Conservation (phyloP, 2,797 vertebrate species). For the Hephaestus fuliginosus region DNA sequence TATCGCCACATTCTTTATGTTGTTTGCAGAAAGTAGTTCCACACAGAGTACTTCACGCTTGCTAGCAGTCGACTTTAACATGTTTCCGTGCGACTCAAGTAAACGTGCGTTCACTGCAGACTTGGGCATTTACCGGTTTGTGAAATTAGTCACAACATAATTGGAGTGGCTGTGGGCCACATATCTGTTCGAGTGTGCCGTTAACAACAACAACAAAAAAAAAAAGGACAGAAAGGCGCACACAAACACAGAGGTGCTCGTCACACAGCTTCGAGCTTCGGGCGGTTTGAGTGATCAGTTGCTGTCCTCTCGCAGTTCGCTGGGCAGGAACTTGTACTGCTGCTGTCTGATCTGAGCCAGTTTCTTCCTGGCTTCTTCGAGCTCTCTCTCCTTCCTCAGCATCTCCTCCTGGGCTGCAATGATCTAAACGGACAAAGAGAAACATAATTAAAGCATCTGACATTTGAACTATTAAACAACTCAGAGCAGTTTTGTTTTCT, state of each 20-base stretch:
- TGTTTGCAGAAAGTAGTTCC: conserved; percentile 57
- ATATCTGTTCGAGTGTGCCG: conserved; percentile 39
- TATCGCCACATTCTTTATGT: conserved; percentile 51
- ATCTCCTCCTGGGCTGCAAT: conserved; percentile 99
- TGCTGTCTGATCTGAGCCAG: conserved; percentile 98
- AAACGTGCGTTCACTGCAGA: conserved; percentile 47
- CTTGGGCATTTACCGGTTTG: conserved; percentile 25
- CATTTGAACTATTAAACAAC: neutral
- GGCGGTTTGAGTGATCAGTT: conserved; percentile 81
- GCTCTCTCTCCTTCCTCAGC: conserved; percentile 96
- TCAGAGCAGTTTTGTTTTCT: neutral
- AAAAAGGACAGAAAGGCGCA: conserved; percentile 25
- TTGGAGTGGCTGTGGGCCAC: conserved; percentile 33
- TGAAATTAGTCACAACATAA: conserved; percentile 40
- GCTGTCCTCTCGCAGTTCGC: conserved; percentile 94
- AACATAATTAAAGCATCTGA: neutral
- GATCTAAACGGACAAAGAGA: conserved; percentile 84
- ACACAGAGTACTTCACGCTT: conserved; percentile 58
- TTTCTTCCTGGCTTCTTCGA: conserved; percentile 98
- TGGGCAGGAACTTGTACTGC: conserved; percentile 98
- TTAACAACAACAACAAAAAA: neutral
- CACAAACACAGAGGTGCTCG: conserved; percentile 33
- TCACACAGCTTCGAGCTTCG: conserved; percentile 10
- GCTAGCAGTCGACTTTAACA: conserved; percentile 30
- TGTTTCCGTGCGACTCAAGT: conserved; percentile 25